A percentile compares a stretch with the other conserved stretches of the same genome.
These are phyloP conservation scores for Watersipora subatra DNA, from an alignment of 1,140 invertebrate species.

Conservation along the genomic window DNA sequence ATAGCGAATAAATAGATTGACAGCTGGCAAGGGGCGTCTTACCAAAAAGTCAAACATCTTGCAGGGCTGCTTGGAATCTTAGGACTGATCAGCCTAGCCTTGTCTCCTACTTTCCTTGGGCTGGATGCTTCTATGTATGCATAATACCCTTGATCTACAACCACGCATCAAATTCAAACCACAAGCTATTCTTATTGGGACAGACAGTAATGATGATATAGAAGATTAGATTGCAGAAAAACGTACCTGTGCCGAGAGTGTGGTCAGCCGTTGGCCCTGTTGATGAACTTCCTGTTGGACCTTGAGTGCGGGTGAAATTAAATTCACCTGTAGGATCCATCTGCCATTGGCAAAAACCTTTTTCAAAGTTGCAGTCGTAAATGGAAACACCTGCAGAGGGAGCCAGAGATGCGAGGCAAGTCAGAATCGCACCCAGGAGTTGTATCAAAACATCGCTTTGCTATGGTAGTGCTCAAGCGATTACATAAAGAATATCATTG, in stretches of 20 bases:
- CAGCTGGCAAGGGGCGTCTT: neutral
- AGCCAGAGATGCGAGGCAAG: too few relatives aligned
- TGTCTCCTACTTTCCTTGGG: slow-evolving; percentile 14
- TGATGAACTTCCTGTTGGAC: neutral
- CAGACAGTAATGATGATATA: too few relatives aligned
- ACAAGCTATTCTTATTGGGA: too few relatives aligned
- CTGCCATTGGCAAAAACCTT: slow-evolving; percentile 14
- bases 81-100: slow-evolving; percentile 21
- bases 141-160: slow-evolving; percentile 21
- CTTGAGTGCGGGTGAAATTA: neutral
- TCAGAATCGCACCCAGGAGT: too few relatives aligned
- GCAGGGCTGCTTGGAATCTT: neutral
- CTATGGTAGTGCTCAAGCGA: too few relatives aligned
- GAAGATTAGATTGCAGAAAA: too few relatives aligned
- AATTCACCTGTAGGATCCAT: neutral
- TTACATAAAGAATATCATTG: too few relatives aligned
- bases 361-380: slow-evolving; percentile 31
- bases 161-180: too few relatives aligned
- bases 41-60: neutral
- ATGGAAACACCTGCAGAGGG: slow-evolving; percentile 9
- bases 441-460: too few relatives aligned
- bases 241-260: slow-evolving; percentile 3
- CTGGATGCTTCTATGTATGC: slow-evolving; percentile 28
- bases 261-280: slow-evolving; percentile 1
- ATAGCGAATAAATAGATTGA: too few relatives aligned